Evolutionary conservation across 2,113 vertebrate species (phyloP), one percentile per base, ranked within the genome.

Genomic region (Crocuta crocuta): DNA sequence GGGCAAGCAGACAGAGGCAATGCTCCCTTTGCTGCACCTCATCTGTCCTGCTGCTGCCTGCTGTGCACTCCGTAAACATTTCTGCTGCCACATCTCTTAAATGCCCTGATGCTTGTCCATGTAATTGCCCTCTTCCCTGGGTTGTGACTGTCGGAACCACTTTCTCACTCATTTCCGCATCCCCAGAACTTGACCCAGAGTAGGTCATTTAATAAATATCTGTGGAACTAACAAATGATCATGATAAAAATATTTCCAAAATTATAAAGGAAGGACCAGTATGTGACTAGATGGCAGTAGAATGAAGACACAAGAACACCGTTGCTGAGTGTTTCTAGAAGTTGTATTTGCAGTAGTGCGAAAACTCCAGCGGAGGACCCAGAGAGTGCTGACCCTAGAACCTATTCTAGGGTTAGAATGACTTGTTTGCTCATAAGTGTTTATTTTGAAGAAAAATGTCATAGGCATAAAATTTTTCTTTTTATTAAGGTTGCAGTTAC

Each of bases 1-100:
- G 17, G 17, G 11, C 21, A 28, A 2, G 26, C 35, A 26, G 39
- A 7, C 2, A 26, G 48, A 63, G 76, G 12, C 12, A 11, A 0
- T 0, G 4, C 1, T 5, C 28, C 2, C 53, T 23, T 7, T 39
- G 26, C 6, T 33, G 6, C 4, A 21, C 15, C 1, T 13, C 4
- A 1, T 3, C 8, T 21, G 11, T 70, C 5, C 24, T 82, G 55
- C 10, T 12, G 6, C 55, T 28, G 9, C n/a, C 2, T 50, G 28
- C 26, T 50, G 4, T 12, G 31, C 31, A 2, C 21, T 79, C 39
- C 4, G 2, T 26, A 45, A 33, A 21, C 21, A 15, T 1, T 65
- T 68, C 31, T 63, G 28, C 19, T 31, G 7, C 39, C 71, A 19
- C 2, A 35, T 35, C 11, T 43, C 88, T 70, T 48, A 35, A 2